These are phyloP conservation scores for Chrysopilus asiliformis DNA, from an alignment of 2,888 invertebrate genomes.

Conservation along the genomic window DNA sequence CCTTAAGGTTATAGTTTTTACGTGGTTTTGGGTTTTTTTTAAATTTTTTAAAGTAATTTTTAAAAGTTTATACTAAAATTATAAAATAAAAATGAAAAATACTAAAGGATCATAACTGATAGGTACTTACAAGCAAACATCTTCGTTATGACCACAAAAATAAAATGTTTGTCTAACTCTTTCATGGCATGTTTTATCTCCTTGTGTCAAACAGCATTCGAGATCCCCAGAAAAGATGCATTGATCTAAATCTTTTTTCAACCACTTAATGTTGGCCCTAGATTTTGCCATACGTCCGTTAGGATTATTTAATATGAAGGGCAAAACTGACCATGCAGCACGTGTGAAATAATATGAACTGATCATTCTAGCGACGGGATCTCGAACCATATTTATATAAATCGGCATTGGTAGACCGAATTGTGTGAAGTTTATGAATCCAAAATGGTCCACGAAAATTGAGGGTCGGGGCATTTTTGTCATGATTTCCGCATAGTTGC, in stretches of 20 bases:
- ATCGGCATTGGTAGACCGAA: conserved; percentile 64
- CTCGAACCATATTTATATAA: conserved; percentile 72
- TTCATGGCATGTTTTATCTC: conserved; percentile 64
- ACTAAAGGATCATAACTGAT: too few relatives aligned
- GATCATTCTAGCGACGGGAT: conserved; percentile 73
- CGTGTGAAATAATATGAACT: conserved; percentile 84
- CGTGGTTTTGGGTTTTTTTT: too few relatives aligned
- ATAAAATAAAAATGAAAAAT: too few relatives aligned
- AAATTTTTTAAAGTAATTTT: too few relatives aligned
- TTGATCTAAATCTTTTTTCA: conserved; percentile 53
- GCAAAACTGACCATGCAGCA: conserved; percentile 56
- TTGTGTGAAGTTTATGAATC: conserved; percentile 70
- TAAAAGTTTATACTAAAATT: too few relatives aligned
- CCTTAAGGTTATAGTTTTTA: conserved; percentile 74
- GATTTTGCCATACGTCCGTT: too few relatives aligned
- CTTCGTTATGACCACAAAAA: conserved; percentile 67
- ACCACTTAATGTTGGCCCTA: too few relatives aligned
- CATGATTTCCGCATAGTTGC: conserved; percentile 55
- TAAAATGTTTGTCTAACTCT: conserved; percentile 71
- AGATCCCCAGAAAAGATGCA: conserved; percentile 67
- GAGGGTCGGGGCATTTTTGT: conserved; percentile 60
- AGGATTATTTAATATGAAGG: too few relatives aligned
- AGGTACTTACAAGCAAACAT: conserved; percentile 17
- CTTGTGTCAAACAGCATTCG: conserved; percentile 63
- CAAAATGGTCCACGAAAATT: conserved; percentile 74